A percentile compares a stretch with the other conserved stretches of the same genome.
These are phyloP conservation scores for Vulpes lagopus DNA, from an alignment of 2,113 vertebrate species.

Conservation along the genomic window DNA sequence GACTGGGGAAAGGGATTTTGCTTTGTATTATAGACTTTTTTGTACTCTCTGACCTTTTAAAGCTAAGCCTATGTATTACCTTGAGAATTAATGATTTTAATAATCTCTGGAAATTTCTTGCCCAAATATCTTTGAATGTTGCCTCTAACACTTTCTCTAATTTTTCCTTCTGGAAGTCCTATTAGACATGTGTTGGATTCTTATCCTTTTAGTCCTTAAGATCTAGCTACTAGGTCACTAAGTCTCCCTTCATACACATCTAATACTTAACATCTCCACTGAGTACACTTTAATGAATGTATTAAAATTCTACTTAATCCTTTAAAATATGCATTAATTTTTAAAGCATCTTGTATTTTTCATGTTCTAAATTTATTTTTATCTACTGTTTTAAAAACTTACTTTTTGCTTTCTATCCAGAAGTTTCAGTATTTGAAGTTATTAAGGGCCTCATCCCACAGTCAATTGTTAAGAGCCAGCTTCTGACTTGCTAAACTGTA, in stretches of 20 bases:
- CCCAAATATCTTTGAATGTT: conserved; percentile 2
- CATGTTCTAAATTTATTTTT: background rate
- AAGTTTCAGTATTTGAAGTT: conserved; percentile 20
- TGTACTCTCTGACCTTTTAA: conserved; percentile 14
- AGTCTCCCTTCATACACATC: background rate
- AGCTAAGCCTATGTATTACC: background rate
- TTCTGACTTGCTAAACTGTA: background rate
- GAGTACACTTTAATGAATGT: conserved; percentile 44
- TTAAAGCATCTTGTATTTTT: conserved; percentile 29
- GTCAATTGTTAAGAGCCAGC: background rate
- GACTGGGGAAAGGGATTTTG: background rate
- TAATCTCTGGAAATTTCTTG: conserved; percentile 20
- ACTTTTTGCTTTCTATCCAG: background rate
- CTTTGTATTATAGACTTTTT: background rate
- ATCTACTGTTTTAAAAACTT: background rate
- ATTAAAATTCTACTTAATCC: background rate
- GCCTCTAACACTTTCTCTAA: background rate
- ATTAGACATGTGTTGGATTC: background rate
- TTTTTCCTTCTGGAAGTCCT: conserved; percentile 6
- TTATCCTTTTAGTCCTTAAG: conserved; percentile 10
- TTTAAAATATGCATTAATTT: background rate
- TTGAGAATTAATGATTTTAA: conserved; percentile 20
- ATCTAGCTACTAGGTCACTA: conserved; percentile 1
- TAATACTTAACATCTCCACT: background rate
- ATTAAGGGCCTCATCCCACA: background rate